Evolutionary conservation across 1,140 invertebrate species (phyloP).

Genomic region (Gryon sp.): DNA sequence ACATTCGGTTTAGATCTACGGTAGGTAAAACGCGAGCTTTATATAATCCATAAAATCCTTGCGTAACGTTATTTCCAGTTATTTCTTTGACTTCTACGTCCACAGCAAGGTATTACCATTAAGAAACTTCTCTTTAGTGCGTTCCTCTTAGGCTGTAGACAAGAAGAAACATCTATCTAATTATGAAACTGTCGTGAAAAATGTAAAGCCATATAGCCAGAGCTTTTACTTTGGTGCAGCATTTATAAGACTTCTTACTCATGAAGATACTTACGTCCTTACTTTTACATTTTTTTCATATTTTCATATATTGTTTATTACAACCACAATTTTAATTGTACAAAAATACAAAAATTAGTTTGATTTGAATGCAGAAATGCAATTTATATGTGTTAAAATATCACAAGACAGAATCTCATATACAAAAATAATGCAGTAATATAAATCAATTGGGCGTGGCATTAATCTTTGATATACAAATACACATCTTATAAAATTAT

Average conservation of each 20-base stretch:
- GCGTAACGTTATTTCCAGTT: constrained; percentile 55
- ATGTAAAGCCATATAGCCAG: constrained; percentile 40
- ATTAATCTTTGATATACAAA: too few relatives aligned
- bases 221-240: constrained; percentile 35
- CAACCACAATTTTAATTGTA: constrained; percentile 5
- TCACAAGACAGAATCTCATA: too few relatives aligned
- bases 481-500: too few relatives aligned
- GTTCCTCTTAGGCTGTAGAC: constrained; percentile 34
- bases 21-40: constrained; percentile 50
- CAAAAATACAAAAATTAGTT: too few relatives aligned
- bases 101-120: constrained; percentile 54
- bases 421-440: too few relatives aligned
- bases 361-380: too few relatives aligned
- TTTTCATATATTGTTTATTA: constrained; percentile 21
- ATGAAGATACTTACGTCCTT: constrained; percentile 8
- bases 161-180: constrained; percentile 55
- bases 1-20: constrained; percentile 47
- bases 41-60: constrained; percentile 61
- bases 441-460: too few relatives aligned
- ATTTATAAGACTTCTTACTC: constrained; percentile 39
- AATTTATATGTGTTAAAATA: too few relatives aligned
- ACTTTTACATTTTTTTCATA: constrained; percentile 16
- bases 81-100: constrained; percentile 53
- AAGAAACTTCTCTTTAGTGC: constrained; percentile 22
- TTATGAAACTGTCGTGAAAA: constrained; percentile 56